These are phyloP conservation scores for Amphiduros pacificus DNA, from an alignment of 2,888 invertebrate genomes.

Conservation along the genomic window DNA sequence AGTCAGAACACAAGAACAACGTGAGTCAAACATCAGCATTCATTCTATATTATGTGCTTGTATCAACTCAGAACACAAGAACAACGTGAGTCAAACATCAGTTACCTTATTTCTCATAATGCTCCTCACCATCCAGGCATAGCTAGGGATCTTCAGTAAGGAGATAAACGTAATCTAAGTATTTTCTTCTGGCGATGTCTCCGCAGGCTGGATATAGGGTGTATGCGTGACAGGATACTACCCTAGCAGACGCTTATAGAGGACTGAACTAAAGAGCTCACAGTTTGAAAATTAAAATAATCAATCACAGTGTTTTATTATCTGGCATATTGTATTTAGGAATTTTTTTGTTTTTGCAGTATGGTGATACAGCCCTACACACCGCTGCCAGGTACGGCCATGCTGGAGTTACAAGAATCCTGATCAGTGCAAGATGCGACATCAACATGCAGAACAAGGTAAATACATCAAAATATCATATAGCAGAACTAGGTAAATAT, in stretches of 20 bases:
- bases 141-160: too few relatives aligned
- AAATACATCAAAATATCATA: not conserved
- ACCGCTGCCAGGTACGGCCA: conserved; percentile 95
- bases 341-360: conserved; percentile 66
- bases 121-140: too few relatives aligned
- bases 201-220: too few relatives aligned
- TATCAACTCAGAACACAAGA: not conserved
- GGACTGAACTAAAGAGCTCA: not conserved
- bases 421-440: conserved; percentile 85
- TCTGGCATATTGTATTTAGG: too few relatives aligned
- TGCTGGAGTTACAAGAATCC: conserved; percentile 90
- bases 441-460: conserved; percentile 78
- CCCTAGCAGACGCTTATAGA: not conserved
- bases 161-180: too few relatives aligned
- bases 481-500: too few relatives aligned
- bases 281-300: not conserved
- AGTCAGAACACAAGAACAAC: not conserved
- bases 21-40: conserved; percentile 17
- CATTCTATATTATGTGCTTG: not conserved
- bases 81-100: conserved; percentile 17
- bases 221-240: too few relatives aligned
- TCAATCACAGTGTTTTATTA: not conserved
- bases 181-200: too few relatives aligned
- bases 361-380: conserved; percentile 92
- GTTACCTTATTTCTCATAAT: too few relatives aligned